Percentiles rank a stretch among this genome's conserved stretches.
These are phyloP conservation scores for Chelon labrosus DNA, from an alignment of 2,797 vertebrate genomes.

Conservation along the genomic window DNA sequence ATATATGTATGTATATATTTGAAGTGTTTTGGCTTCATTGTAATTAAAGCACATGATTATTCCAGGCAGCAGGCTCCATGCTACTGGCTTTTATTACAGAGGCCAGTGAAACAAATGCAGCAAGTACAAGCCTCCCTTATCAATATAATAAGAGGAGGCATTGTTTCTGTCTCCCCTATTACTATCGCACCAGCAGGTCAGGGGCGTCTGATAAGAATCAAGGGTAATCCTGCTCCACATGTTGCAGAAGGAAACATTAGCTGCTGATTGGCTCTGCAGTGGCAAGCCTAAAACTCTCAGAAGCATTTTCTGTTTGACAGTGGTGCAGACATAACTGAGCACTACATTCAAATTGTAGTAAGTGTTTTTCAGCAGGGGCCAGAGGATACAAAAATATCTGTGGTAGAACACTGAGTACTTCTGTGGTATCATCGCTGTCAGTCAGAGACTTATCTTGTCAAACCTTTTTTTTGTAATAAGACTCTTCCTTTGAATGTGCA, in stretches of 20 bases:
- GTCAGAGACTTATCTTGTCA: conserved; percentile 29
- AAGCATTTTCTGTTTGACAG: conserved; percentile 58
- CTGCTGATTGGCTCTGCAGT: conserved; percentile 58
- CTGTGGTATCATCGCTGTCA: conserved; percentile 56
- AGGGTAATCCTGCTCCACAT: conserved; percentile 52
- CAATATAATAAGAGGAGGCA: conserved; percentile 49
- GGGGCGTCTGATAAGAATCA: conserved; percentile 65
- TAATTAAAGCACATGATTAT: background rate
- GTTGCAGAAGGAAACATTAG: conserved; percentile 59
- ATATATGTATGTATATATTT: background rate
- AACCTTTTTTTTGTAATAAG: conserved; percentile 23
- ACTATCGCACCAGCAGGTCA: conserved; percentile 43
- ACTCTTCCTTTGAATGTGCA: conserved; percentile 14
- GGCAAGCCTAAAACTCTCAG: conserved; percentile 42
- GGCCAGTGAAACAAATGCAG: conserved; percentile 34
- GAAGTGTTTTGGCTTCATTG: background rate
- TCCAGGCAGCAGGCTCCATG: conserved; percentile 2
- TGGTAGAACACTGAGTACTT: conserved; percentile 37
- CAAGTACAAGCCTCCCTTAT: conserved; percentile 41
- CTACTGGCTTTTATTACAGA: background rate
- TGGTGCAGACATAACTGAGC: conserved; percentile 51
- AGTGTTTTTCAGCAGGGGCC: conserved; percentile 23
- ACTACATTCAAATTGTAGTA: conserved; percentile 50
- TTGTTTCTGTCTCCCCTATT: conserved; percentile 53
- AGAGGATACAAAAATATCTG: conserved; percentile 63